A percentile compares a stretch with the other conserved stretches of the same genome.
phyloP scores from a whole-genome alignment of 2,797 vertebrate genomes.

The Falco columbarius region DNA sequence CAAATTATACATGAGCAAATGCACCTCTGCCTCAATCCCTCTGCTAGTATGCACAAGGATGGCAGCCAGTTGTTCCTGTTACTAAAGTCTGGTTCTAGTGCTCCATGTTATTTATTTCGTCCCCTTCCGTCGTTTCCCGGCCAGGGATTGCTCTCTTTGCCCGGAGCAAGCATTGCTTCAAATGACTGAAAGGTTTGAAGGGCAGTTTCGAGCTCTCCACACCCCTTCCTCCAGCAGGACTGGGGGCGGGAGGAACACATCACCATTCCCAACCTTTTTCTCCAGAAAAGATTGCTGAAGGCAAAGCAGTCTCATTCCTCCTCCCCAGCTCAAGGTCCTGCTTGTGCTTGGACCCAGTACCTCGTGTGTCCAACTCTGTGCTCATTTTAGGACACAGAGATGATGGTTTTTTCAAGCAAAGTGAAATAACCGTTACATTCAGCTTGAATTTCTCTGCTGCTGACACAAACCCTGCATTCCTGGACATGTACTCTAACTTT shows the following conservation, averaged over 20 bases:
- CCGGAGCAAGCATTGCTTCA: rapidly evolving
- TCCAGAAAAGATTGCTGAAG: background rate
- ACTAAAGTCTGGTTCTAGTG: background rate
- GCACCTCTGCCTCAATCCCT: background rate
- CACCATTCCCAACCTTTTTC: background rate
- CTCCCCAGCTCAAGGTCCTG: background rate
- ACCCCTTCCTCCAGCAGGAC: background rate
- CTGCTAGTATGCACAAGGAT: background rate
- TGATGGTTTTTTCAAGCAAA: background rate
- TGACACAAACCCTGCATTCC: background rate
- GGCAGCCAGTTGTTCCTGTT: background rate
- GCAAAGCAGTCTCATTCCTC: background rate
- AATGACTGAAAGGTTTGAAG: background rate
- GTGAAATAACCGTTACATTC: background rate
- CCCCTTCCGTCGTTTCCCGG: background rate
- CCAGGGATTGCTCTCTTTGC: background rate
- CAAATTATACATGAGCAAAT: background rate
- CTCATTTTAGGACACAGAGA: background rate
- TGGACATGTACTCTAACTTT: background rate
- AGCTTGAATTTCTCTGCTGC: background rate
- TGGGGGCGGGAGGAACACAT: background rate
- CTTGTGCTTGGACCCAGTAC: background rate
- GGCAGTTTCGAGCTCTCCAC: background rate
- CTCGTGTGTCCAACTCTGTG: background rate
- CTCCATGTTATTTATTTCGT: background rate